A percentile compares a stretch with the other conserved stretches of the same genome.
Evolutionary conservation across 2,113 vertebrate genomes (phyloP).

Genomic region (Potamarius usumacintae): DNA sequence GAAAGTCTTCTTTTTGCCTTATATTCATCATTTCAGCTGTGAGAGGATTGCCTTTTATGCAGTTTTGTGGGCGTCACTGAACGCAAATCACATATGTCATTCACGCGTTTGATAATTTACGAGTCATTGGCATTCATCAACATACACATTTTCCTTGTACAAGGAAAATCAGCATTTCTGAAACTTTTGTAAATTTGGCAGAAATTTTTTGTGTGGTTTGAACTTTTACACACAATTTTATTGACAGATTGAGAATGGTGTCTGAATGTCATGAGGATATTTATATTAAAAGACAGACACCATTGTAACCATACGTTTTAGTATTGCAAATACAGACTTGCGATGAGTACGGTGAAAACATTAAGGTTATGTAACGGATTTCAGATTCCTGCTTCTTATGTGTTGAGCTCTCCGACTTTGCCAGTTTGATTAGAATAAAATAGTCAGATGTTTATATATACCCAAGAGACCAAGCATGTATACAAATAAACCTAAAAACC

Average conservation of each 20-base stretch:
- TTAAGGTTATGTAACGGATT: not conserved
- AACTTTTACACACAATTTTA: not conserved
- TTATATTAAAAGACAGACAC: not conserved
- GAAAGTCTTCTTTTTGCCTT: no score
- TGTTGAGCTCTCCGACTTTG: not conserved
- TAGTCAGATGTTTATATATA: not conserved
- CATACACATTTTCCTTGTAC: no score
- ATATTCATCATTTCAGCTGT: no score
- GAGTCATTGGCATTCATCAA: no score
- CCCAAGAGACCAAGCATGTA: not conserved
- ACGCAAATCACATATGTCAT: no score
- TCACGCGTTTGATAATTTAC: no score
- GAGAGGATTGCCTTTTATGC: no score
- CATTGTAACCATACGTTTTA: not conserved
- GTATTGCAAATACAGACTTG: not conserved
- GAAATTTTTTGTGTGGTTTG: not conserved
- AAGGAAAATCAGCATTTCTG: no score
- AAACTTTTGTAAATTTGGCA: no score
- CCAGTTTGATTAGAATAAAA: not conserved
- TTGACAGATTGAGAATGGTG: not conserved
- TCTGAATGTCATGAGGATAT: not conserved
- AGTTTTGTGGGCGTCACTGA: no score
- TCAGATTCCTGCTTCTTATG: not conserved
- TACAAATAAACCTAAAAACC: no score
- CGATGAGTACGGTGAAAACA: not conserved